Evolutionary conservation across 2,888 invertebrate species (phyloP).

Genomic region (Allophyes oxyacanthae): DNA sequence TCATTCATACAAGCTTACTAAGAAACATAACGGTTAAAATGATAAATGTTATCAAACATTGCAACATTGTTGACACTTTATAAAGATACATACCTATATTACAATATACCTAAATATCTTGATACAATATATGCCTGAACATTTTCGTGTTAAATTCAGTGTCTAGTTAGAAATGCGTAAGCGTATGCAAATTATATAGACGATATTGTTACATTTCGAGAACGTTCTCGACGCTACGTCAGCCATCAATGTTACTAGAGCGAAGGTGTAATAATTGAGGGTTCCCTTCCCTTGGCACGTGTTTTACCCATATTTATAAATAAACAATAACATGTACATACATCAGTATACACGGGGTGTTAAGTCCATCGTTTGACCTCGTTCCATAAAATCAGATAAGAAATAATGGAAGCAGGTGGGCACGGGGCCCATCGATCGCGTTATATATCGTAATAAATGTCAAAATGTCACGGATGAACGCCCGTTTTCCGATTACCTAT

Average conservation of each 20-base stretch:
- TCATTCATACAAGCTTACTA: no score
- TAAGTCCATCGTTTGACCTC: conserved; percentile 71
- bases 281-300: conserved; percentile 46
- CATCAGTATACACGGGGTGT: conserved; percentile 23
- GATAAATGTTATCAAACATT: no score
- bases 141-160: neutral
- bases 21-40: no score
- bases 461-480: conserved; percentile 63
- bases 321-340: conserved; percentile 32
- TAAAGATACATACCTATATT: no score
- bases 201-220: neutral
- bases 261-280: conserved; percentile 24
- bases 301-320: conserved; percentile 55
- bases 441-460: conserved; percentile 61
- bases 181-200: conserved; percentile 2
- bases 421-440: conserved; percentile 68
- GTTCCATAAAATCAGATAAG: conserved; percentile 79
- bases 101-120: no score
- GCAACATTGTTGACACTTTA: no score
- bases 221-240: conserved; percentile 12
- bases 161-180: neutral
- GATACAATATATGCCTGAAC: neutral
- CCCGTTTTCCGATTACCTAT: conserved; percentile 52
- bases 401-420: conserved; percentile 76
- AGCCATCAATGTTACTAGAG: conserved; percentile 18